Conservation (phyloP, 37 sponge, comb jelly and placozoan species). For the Beroe ovata region DNA sequence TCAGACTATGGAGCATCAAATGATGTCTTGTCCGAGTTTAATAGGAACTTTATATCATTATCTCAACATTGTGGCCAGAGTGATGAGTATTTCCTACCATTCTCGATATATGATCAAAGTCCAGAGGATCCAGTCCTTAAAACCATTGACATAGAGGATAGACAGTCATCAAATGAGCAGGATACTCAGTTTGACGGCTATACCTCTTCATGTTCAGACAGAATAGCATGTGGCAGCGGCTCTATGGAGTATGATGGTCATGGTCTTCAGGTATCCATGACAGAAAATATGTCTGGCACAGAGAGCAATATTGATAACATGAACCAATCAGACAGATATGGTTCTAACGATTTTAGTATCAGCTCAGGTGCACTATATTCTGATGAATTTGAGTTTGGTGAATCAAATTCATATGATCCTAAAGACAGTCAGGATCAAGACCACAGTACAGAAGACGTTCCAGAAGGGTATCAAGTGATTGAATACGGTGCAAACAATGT, state of each 20-base stretch:
- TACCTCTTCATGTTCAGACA: too few species aligned
- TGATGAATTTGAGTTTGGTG: neutral
- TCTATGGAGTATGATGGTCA: too few species aligned
- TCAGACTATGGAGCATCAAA: neutral
- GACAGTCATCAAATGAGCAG: neutral
- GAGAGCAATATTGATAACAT: neutral
- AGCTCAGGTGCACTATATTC: constrained; percentile 26
- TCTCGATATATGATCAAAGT: constrained; percentile 24
- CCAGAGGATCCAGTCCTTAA: neutral
- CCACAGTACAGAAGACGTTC: neutral
- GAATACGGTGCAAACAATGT: constrained; percentile 14
- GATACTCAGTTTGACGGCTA: neutral
- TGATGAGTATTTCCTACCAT: constrained; percentile 59
- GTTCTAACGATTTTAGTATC: neutral
- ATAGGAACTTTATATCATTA: constrained; percentile 16
- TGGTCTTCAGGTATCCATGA: too few species aligned
- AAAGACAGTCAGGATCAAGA: neutral
- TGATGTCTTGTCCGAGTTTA: neutral
- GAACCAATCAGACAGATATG: neutral
- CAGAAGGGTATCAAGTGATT: neutral
- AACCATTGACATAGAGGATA: neutral
- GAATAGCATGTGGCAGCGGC: too few species aligned
- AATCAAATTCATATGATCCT: neutral
- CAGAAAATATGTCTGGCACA: neutral
- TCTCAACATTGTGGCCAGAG: neutral